Conservation (phyloP, 2,888 invertebrate genomes). For the Branchellion lobata region DNA sequence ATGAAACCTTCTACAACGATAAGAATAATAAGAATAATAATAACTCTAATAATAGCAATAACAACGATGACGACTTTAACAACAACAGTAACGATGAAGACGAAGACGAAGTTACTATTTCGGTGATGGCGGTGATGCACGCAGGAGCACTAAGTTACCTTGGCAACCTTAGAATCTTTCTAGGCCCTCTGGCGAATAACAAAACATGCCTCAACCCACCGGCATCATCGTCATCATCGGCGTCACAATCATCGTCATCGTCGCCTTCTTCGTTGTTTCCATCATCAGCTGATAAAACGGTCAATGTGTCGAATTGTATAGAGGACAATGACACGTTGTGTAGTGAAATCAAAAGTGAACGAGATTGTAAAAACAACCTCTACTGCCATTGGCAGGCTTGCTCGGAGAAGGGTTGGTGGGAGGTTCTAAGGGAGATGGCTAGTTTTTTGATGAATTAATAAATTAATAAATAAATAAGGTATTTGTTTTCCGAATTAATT, state of each 20-base stretch:
- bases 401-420: neutral
- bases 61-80: no score
- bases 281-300: conserved; percentile 10
- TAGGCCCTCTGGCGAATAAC: neutral
- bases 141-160: neutral
- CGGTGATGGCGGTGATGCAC: neutral
- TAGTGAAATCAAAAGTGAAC: neutral
- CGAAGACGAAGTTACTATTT: neutral
- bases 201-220: neutral
- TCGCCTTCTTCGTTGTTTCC: conserved; percentile 14
- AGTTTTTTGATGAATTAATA: no score
- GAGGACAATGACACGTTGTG: neutral
- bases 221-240: conserved; percentile 32
- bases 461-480: no score
- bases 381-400: neutral
- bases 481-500: no score
- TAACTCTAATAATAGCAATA: no score
- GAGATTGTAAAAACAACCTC: neutral
- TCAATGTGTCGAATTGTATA: neutral
- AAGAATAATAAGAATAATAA: no score
- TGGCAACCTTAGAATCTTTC: neutral
- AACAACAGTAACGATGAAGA: neutral
- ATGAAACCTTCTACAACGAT: no score
- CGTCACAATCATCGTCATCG: conserved; percentile 19
- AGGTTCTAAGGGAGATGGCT: no score